These are phyloP conservation scores for Orthosia incerta DNA, from an alignment of 2,888 invertebrate species.

Conservation along the genomic window DNA sequence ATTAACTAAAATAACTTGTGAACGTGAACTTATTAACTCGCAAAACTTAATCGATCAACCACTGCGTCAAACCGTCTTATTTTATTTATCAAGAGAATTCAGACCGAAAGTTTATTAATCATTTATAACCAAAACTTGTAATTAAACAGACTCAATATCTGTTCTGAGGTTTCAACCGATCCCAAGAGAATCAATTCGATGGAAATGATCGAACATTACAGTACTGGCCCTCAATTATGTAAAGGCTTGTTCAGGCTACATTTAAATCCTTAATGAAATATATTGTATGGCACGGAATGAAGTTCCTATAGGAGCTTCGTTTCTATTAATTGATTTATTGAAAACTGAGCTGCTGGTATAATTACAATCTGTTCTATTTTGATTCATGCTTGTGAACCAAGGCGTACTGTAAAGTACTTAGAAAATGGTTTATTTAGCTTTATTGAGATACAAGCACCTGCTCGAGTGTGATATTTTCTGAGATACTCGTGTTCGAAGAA, in stretches of 20 bases:
- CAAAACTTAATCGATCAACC: background rate
- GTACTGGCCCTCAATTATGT: slow-evolving; percentile 57
- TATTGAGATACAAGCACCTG: background rate
- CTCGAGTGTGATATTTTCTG: no score
- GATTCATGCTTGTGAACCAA: background rate
- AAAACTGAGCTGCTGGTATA: slow-evolving; percentile 1
- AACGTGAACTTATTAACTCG: background rate
- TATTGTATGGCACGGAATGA: slow-evolving; percentile 49
- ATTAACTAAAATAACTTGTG: no score
- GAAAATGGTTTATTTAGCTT: background rate
- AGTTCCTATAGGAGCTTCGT: slow-evolving; percentile 16
- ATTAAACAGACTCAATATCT: slow-evolving; percentile 64
- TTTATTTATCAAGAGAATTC: slow-evolving; percentile 3
- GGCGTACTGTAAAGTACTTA: background rate
- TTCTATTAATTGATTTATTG: slow-evolving; percentile 27
- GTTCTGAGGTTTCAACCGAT: slow-evolving; percentile 53
- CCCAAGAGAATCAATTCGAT: slow-evolving; percentile 65
- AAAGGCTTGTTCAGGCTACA: slow-evolving; percentile 47
- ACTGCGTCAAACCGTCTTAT: background rate
- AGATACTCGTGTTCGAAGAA: no score
- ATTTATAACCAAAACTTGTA: slow-evolving; percentile 59
- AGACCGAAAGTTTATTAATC: slow-evolving; percentile 43
- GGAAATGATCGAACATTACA: slow-evolving; percentile 68
- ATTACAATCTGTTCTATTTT: slow-evolving; percentile 2
- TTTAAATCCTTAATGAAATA: slow-evolving; percentile 59